Base-by-base conservation (phyloP, 2,113 vertebrate genomes). In the Pseudois nayaur region DNA sequence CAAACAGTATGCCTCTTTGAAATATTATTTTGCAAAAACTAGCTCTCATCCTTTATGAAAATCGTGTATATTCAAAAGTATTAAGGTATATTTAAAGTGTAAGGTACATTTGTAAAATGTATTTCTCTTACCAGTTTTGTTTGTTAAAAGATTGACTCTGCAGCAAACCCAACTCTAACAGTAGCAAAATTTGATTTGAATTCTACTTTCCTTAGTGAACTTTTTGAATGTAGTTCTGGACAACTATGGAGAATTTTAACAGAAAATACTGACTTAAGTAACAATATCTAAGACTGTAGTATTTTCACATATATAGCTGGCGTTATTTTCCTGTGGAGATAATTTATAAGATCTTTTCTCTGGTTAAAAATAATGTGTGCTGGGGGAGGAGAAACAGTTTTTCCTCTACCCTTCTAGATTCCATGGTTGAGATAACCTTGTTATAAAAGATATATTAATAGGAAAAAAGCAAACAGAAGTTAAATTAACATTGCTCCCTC, bases 11-110 rank as follows among this genome's bases (percentile, higher is more conserved):
- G 90, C 60, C 95, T 92, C 88, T 23, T 3, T 31, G 52, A 95
- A 96, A 97, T 91, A 88, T 89, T 92, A 88, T 82, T 91, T 95
- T 76, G 52, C 36, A 89, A 87, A 74, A 97, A 83, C 93, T 92
- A 48, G 4, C 52, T 48, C n/a, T 45, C 9, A 40, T 62, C 13
- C 27, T 71, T 76, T 84, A 54, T 59, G 12, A 97, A 97, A 82
- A 62, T 29, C 12, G 19, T 45, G 6, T 45, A 25, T 33, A 82
- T 64, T 90, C 89, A 67, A 62, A 88, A 81, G 8, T 40, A 90
- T 87, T 93, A 48, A 81, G 62, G 11, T n/a, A 90, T 79, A 78
- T 79, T 93, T 87, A 57, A 87, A 59, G 5, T 27, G 85, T 57
- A 57, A 84, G 62, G 7, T n/a, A 87, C 79, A 78, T 57, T 59